Evolutionary conservation across 2,888 invertebrate genomes (phyloP).

Genomic region (Campoplex capitator): DNA sequence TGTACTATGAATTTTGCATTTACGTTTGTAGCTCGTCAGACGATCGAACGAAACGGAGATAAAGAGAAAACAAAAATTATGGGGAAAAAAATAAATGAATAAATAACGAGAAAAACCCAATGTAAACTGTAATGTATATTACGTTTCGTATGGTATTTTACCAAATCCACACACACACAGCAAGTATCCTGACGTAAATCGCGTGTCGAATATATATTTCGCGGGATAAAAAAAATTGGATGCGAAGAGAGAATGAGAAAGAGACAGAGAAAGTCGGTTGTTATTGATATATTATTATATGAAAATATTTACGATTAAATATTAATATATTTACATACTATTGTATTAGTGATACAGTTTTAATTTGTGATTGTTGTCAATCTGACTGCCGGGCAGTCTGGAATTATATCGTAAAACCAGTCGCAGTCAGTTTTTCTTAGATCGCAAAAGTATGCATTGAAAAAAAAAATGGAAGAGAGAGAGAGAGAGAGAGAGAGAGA

Average conservation of each 20-base stretch:
- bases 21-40: constrained; percentile 60
- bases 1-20: constrained; percentile 70
- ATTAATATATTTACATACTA: constrained; percentile 83
- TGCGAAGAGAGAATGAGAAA: constrained; percentile 14
- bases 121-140: constrained; percentile 86
- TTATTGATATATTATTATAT: constrained; percentile 82
- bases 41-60: constrained; percentile 63
- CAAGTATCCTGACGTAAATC: constrained; percentile 73
- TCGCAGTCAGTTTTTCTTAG: constrained; percentile 80
- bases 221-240: constrained; percentile 70
- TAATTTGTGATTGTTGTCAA: constrained; percentile 82
- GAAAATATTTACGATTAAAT: constrained; percentile 82
- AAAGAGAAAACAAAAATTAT: constrained; percentile 66
- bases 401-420: constrained; percentile 77
- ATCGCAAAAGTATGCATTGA: constrained; percentile 66
- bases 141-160: constrained; percentile 88
- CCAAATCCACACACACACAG: constrained; percentile 79
- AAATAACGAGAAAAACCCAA: constrained; percentile 66
- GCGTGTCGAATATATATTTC: constrained; percentile 66
- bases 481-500: constrained; percentile 30
- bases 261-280: constrained; percentile 74
- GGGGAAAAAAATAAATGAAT: background rate
- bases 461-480: constrained; percentile 9
- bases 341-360: constrained; percentile 81
- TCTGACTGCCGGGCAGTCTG: constrained; percentile 83